Evolutionary conservation across 2,888 invertebrate species (phyloP).

Genomic region (Synergus japonicus): DNA sequence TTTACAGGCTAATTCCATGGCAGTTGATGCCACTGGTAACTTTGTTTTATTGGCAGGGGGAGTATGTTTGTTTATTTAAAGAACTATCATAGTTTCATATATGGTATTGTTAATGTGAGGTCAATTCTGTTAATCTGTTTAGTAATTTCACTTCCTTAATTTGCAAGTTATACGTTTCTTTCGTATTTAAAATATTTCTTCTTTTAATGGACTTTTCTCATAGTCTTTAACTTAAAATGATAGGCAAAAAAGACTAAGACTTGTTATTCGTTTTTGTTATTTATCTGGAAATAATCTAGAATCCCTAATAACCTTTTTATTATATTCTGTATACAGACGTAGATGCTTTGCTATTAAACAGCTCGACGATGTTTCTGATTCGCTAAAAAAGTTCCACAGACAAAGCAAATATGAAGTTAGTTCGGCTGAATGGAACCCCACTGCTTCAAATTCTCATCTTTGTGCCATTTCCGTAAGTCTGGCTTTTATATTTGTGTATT

Average conservation of each 20-base stretch:
- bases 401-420: constrained; percentile 96
- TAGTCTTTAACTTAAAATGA: too few relatives aligned
- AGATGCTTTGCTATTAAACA: constrained; percentile 90
- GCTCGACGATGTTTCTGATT: constrained; percentile 84
- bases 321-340: constrained; percentile 77
- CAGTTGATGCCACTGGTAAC: constrained; percentile 91
- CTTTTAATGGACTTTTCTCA: too few relatives aligned
- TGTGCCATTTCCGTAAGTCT: constrained; percentile 91
- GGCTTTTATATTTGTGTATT: neutral
- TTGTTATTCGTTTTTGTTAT: neutral
- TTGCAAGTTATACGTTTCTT: too few relatives aligned
- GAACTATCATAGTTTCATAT: neutral
- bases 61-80: constrained; percentile 56
- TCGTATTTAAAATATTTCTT: too few relatives aligned
- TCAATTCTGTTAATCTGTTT: too few relatives aligned
- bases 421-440: constrained; percentile 95
- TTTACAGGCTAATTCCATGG: constrained; percentile 92
- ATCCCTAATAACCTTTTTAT: neutral
- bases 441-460: constrained; percentile 85
- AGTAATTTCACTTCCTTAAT: too few relatives aligned
- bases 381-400: constrained; percentile 87
- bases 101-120: neutral
- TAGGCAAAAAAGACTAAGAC: neutral
- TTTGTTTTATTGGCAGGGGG: constrained; percentile 92
- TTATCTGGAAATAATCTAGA: neutral